Base-by-base conservation (phyloP, 1,140 invertebrate genomes). In the Alviniconcha marisindica region DNA sequence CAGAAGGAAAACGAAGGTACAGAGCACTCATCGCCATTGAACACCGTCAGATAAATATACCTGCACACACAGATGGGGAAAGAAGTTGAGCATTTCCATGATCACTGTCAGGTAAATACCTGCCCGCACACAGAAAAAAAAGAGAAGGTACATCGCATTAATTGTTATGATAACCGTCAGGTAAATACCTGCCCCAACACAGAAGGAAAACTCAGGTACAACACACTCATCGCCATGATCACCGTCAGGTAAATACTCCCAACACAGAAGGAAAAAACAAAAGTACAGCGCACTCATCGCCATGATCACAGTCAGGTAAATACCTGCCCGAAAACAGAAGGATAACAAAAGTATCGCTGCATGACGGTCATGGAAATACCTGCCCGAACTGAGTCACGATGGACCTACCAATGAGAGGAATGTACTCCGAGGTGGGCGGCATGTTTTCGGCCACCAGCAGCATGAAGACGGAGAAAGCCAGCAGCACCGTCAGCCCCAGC, bases 381-480 rank as follows among this genome's bases (percentile, higher is more conserved):
- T 48, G 42, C 24, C 44, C 14, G 21, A 2, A n/a, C 28, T n/a
- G 10, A 73, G 28, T 15, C 60, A 10, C 60, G 10, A 1, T 69
- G 18, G 40, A 86, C 88, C 89, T 92, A 95, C 95, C 94, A 80
- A 95, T 94, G 33, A 95, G 89, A 40, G 95, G 95, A 42, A 95
- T 94, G 77, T 93, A 94, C 86, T 95, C 94, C 14, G 94, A 95
- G 15, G 95, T 95, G 82, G 95, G 94, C 28, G 95, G 95, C 93
- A 95, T 94, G 86, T 94, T 95, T 87, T 95, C 95, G 12, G 94
- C 94, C 80, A 95, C 94, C 63, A 94, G 92, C 77, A 95, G 87
- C 94, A 95, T 95, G 89, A 95, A 95, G n/a, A 95, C 94, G 78
- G 94, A 94, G 86, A 95, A 94, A 0, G 95, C 94, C 15, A 95